Evolutionary conservation across 2,888 invertebrate species (phyloP).

Genomic region (Drosophila mimetica): DNA sequence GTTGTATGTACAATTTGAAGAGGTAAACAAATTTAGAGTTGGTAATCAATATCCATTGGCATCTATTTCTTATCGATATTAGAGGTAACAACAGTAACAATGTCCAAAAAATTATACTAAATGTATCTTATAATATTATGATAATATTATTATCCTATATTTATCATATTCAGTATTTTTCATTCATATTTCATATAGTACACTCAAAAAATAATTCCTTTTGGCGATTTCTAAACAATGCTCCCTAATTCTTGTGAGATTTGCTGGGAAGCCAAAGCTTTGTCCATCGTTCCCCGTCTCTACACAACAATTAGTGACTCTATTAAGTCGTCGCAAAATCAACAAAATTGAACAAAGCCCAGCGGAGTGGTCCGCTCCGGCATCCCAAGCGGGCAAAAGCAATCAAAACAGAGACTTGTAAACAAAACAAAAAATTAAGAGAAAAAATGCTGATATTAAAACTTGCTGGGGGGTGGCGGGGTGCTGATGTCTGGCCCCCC

Average conservation of each 20-base stretch:
- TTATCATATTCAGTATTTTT: too few species aligned
- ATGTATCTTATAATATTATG: too few species aligned
- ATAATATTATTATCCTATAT: too few species aligned
- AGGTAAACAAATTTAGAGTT: too few species aligned
- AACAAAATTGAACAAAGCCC: slow-evolving; percentile 63
- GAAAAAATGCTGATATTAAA: slow-evolving; percentile 63
- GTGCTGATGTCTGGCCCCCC: slow-evolving; percentile 32
- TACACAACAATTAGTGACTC: slow-evolving; percentile 68
- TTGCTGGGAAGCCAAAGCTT: slow-evolving; percentile 25
- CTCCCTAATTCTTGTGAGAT: slow-evolving; percentile 6
- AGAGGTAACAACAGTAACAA: too few species aligned
- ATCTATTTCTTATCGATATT: too few species aligned
- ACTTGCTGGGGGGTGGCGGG: slow-evolving; percentile 67
- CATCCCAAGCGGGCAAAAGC: slow-evolving; percentile 46
- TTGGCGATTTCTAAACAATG: slow-evolving; percentile 10
- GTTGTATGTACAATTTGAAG: too few species aligned
- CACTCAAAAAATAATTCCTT: too few species aligned
- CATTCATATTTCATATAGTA: too few species aligned
- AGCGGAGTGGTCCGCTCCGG: slow-evolving; percentile 25
- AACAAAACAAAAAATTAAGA: slow-evolving; percentile 50
- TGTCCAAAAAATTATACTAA: too few species aligned
- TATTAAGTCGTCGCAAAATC: slow-evolving; percentile 56
- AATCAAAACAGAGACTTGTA: slow-evolving; percentile 63
- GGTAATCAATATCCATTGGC: too few species aligned
- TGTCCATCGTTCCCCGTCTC: slow-evolving; percentile 35